Percentiles rank a stretch among this genome's conserved stretches.
Evolutionary conservation across 2,113 vertebrate genomes (phyloP).

Genomic region (Craseonycteris thonglongyai): DNA sequence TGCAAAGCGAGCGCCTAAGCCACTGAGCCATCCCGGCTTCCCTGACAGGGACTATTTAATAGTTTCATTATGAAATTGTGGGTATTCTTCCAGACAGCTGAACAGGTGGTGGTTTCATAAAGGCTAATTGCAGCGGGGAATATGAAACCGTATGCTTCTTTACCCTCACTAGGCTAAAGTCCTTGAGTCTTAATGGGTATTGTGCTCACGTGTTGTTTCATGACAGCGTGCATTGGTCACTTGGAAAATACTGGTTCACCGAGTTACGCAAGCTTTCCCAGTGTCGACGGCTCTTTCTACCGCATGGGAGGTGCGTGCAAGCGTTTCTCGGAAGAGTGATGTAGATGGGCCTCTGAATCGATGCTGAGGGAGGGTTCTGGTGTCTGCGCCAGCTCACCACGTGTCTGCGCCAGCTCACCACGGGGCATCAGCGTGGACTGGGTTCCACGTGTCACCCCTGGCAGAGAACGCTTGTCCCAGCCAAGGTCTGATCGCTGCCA

Average conservation of each 20-base stretch:
- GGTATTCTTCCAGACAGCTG: not conserved
- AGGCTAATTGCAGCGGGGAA: not conserved
- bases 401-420: not conserved
- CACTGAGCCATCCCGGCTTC: too few relatives aligned
- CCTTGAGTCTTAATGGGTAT: not conserved
- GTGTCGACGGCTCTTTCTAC: not conserved
- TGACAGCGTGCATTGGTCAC: not conserved
- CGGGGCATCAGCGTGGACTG: too few relatives aligned
- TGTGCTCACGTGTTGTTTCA: not conserved
- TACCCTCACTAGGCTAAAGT: not conserved
- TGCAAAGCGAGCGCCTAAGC: too few relatives aligned
- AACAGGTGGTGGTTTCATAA: too few relatives aligned
- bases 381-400: not conserved
- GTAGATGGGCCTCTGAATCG: not conserved
- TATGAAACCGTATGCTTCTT: not conserved
- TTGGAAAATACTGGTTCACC: not conserved
- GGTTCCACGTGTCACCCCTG: not conserved
- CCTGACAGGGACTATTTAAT: too few relatives aligned
- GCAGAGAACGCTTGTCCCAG: not conserved
- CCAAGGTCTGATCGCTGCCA: not conserved
- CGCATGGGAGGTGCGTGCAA: not conserved
- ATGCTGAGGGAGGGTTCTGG: not conserved
- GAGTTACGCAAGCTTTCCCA: not conserved
- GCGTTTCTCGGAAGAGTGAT: not conserved
- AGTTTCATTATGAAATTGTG: too few relatives aligned